These are phyloP conservation scores for Heterodera schachtii DNA, from an alignment of 1,140 invertebrate species.

Conservation along the genomic window DNA sequence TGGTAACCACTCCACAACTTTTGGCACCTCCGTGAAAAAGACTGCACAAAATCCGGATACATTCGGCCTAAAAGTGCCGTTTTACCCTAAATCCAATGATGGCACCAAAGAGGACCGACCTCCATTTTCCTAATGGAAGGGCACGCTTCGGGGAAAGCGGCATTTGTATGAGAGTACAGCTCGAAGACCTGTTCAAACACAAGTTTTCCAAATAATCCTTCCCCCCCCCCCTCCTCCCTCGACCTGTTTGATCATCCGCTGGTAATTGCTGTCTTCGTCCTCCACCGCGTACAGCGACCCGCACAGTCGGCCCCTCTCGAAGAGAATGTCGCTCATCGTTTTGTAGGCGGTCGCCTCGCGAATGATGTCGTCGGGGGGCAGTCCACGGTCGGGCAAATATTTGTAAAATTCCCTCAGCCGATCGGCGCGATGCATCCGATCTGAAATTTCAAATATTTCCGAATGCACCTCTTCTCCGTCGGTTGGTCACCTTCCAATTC, in stretches of 20 bases:
- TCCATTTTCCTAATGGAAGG: slow-evolving; percentile 95
- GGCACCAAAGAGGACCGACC: too few relatives aligned
- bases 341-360: slow-evolving; percentile 51
- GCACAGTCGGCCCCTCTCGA: slow-evolving; percentile 51
- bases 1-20: slow-evolving; percentile 81
- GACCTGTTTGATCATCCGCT: slow-evolving; percentile 34
- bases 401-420: slow-evolving; percentile 50
- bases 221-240: too few relatives aligned
- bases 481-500: slow-evolving; percentile 48
- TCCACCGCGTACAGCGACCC: slow-evolving; percentile 43
- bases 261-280: slow-evolving; percentile 42
- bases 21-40: slow-evolving; percentile 84
- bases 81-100: too few relatives aligned
- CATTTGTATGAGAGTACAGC: slow-evolving; percentile 45
- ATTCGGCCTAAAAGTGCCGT: slow-evolving; percentile 78
- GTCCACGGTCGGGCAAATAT: slow-evolving; percentile 47
- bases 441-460: slow-evolving; percentile 3
- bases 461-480: too few relatives aligned
- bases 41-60: slow-evolving; percentile 82
- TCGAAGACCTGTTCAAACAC: slow-evolving; percentile 46
- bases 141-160: slow-evolving; percentile 48
- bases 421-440: slow-evolving; percentile 30
- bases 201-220: too few relatives aligned
- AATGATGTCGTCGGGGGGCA: slow-evolving; percentile 47
- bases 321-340: slow-evolving; percentile 52